Evolutionary conservation across 1,140 invertebrate genomes (phyloP).

Genomic region (Drosophila murphyi): DNA sequence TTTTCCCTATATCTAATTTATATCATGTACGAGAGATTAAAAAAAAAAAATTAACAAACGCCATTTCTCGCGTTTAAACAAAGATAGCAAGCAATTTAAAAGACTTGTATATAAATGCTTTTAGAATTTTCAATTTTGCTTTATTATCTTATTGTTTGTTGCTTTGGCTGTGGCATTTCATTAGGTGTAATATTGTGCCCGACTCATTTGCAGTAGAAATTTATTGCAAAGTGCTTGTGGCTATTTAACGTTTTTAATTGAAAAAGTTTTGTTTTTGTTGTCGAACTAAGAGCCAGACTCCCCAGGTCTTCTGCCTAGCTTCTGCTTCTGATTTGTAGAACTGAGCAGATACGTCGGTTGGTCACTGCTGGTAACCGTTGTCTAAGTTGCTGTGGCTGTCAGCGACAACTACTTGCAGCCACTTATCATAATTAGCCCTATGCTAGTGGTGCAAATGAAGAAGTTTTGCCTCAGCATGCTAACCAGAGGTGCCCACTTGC

Average conservation of each 20-base stretch:
- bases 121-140: constrained; percentile 25
- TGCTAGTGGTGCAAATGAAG: constrained; percentile 50
- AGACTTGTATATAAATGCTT: constrained; percentile 8
- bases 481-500: constrained; percentile 48
- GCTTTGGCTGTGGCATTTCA: constrained; percentile 37
- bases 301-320: constrained; percentile 3
- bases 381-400: constrained; percentile 37
- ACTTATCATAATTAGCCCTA: constrained; percentile 68
- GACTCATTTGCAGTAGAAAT: constrained; percentile 54
- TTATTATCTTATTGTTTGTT: constrained; percentile 34
- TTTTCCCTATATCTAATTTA: constrained; percentile 1
- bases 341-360: constrained; percentile 6
- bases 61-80: not conserved
- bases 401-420: constrained; percentile 62
- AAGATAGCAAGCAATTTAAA: constrained; percentile 4
- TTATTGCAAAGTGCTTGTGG: constrained; percentile 66
- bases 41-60: not conserved
- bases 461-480: constrained; percentile 52
- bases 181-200: constrained; percentile 59
- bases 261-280: constrained; percentile 64
- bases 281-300: constrained; percentile 23
- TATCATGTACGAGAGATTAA: too few relatives aligned
- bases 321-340: constrained; percentile 10
- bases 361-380: constrained; percentile 31
- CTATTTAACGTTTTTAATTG: constrained; percentile 72